Conservation (phyloP, 2,888 invertebrate species). For the Eugnorisma glareosa region DNA sequence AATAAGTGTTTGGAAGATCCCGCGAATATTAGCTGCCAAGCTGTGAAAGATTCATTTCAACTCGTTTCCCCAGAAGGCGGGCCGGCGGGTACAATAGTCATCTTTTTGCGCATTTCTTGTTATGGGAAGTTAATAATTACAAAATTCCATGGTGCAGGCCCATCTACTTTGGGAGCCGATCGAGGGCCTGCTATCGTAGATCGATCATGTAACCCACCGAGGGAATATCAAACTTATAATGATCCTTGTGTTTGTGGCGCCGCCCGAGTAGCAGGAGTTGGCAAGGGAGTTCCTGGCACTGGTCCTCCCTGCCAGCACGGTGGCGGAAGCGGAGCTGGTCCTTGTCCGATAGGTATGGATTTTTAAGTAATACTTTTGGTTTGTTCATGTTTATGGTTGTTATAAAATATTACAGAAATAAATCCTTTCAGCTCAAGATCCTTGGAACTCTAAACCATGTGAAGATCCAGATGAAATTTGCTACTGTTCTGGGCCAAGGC, state of each 20-base stretch:
- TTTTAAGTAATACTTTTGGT: not conserved
- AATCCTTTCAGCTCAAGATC: constrained; percentile 73
- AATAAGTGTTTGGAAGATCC: constrained; percentile 87
- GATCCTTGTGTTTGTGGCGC: constrained; percentile 85
- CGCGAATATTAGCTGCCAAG: constrained; percentile 88
- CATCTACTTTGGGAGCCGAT: constrained; percentile 75
- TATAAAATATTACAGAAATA: not conserved
- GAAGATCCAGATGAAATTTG: constrained; percentile 84
- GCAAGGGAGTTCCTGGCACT: constrained; percentile 46
- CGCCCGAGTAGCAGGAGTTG: constrained; percentile 65
- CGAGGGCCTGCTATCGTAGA: constrained; percentile 75
- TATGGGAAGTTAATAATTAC: constrained; percentile 92
- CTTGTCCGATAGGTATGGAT: constrained; percentile 78
- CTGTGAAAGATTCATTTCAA: constrained; percentile 91
- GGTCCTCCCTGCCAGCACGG: constrained; percentile 62
- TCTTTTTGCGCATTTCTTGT: constrained; percentile 92
- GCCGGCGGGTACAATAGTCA: constrained; percentile 90
- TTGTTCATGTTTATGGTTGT: not conserved
- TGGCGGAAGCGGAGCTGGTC: constrained; percentile 61
- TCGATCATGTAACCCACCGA: constrained; percentile 82
- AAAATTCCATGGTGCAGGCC: constrained; percentile 90
- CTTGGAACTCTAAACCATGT: constrained; percentile 83
- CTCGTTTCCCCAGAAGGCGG: constrained; percentile 86
- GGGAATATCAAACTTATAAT: constrained; percentile 76
- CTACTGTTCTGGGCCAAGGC: constrained; percentile 83